Percentiles rank a stretch among this genome's conserved stretches.
Conservation (phyloP, 1,140 invertebrate species). For the Campodea augens region DNA sequence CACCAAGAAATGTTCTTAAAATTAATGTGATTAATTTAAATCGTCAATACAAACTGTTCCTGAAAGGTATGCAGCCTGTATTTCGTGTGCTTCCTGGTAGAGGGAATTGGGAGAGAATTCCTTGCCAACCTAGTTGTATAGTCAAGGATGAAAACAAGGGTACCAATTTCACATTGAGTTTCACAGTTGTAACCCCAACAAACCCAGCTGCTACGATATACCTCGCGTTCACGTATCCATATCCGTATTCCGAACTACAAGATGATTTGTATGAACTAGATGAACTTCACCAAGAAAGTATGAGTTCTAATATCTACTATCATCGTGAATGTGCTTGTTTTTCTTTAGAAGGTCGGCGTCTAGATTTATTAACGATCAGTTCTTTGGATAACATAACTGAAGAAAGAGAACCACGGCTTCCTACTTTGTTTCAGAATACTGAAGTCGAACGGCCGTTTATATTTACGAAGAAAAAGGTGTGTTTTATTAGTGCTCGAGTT, state of each 20-base stretch:
- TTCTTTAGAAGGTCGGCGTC: conserved; percentile 57
- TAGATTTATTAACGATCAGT: conserved; percentile 75
- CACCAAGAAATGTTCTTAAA: conserved; percentile 37
- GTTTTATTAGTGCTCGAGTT: conserved; percentile 69
- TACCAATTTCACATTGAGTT: too few relatives aligned
- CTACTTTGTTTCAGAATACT: conserved; percentile 54
- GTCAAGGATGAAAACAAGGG: too few relatives aligned
- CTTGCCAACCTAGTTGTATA: too few relatives aligned
- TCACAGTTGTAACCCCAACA: conserved; percentile 53
- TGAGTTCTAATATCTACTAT: conserved; percentile 50
- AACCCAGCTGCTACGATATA: conserved; percentile 52
- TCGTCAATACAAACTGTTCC: conserved; percentile 74
- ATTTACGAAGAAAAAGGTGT: conserved; percentile 52
- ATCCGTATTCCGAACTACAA: conserved; percentile 63
- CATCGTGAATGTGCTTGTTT: conserved; percentile 60
- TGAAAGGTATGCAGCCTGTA: conserved; percentile 76
- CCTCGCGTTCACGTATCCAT: conserved; percentile 85
- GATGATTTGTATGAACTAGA: conserved; percentile 43
- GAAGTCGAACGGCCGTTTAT: conserved; percentile 44
- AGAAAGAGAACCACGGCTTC: conserved; percentile 46
- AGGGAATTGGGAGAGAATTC: conserved; percentile 58
- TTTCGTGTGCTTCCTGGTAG: conserved; percentile 44
- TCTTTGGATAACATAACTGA: conserved; percentile 56
- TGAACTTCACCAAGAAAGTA: conserved; percentile 24
- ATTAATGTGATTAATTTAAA: conserved; percentile 76